Evolutionary conservation across 2,797 vertebrate species (phyloP), one percentile per base, ranked within the genome.

Genomic region (Labeo calbasu): DNA sequence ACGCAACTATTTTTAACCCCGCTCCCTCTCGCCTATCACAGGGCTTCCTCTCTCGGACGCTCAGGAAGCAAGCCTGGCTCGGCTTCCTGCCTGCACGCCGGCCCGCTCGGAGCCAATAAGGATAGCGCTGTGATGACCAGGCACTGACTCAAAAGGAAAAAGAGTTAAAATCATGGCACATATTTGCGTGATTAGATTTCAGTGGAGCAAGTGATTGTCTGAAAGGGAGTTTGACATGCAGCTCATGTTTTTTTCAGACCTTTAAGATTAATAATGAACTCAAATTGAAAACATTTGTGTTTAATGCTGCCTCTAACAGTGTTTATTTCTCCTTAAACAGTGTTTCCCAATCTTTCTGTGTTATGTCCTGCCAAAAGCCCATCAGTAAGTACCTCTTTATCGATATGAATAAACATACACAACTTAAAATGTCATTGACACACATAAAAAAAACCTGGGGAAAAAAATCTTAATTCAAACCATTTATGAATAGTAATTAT

Each of bases 1-100:
- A 98, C 91, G 15, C 92, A 84, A 96, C 96, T 97, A 98, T 98
- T 98, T 98, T 97, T 97, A 97, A 96, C 95, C 77, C 93, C 93
- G 95, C 95, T 95, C 95, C 94, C 95, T 95, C 95, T 92, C 92
- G 96, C 95, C 95, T 95, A 96, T 97, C 96, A 95, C 94, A 92
- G 93, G 88, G 95, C 94, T 97, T 98, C 97, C 97, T 96, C 96
- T 96, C 94, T 87, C 90, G 91, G 92, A 92, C 90, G 91, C 92
- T 95, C 96, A 98, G 97, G 97, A 98, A 98, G 94, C 95, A 93
- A 91, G 91, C 94, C 96, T 94, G 95, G 95, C 95, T 90, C 91
- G 66, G 91, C 91, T 96, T 96, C 95, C 96, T 95, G 95, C 92
- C 94, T 92, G 95, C 95, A 93, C 90, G 91, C 91, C 89, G 94